Base-by-base conservation (phyloP, 2,888 invertebrate species). In the Sarcophaga carnaria region DNA sequence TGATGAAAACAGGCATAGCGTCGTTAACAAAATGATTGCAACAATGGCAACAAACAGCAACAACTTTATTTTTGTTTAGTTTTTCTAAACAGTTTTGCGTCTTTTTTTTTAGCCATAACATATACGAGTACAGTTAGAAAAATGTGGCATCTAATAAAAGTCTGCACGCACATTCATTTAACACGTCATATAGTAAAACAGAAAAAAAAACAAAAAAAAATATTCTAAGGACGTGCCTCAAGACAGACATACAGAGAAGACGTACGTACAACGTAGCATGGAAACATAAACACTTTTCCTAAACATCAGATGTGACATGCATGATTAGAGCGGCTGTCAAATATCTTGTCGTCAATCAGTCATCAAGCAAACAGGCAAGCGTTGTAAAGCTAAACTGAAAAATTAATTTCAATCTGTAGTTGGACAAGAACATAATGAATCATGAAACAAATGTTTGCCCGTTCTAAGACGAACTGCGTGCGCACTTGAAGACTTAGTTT, bases 291-390 rank as follows among this genome's bases (percentile, higher is more conserved):
- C 63, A 77, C 74, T 83, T 78, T 81, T 79, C 49, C 22, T 76
- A 82, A 85, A 80, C 84, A 87, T 76, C 81, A 84, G 87, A 87
- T 84, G 87, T 87, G 87, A 85, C 84, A 82, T 63, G 67, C 59
- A 84, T 80, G 87, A 87, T 84, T 87, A 87, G 84, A 87, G 87
- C 87, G 88, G 83, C 88, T 88, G 88, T 88, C 88, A 88, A 88
- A 88, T 88, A 88, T 81, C 85, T 86, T 88, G 88, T 88, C 88
- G 75, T 88, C 86, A 86, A 88, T 88, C 88, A 88, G 83, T 88
- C 88, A 88, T 79, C 87, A 75, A 54, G 54, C 54, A 54, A 54
- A 12, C 17, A 54, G 17, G 14, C 54, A 54, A 54, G 17, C 17
- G 17, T 1, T 17, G 12, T 54, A 54, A 54, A 54, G 54, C 54